Evolutionary conservation across 2,113 vertebrate genomes (phyloP).

Genomic region (Menura novaehollandiae): DNA sequence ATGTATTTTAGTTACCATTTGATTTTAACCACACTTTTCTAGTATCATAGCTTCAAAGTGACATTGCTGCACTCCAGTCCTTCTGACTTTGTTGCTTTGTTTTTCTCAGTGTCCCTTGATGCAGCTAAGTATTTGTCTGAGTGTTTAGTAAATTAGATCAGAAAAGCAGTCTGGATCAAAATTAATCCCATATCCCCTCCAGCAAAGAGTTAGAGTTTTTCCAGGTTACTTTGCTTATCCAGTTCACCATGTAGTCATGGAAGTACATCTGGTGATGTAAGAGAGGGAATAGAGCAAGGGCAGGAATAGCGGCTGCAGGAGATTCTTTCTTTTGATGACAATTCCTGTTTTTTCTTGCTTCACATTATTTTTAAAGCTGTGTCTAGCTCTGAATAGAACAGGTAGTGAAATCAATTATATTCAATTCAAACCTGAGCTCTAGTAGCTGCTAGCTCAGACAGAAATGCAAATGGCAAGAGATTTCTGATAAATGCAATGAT

Average conservation of each 20-base stretch:
- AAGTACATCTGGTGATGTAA: neutral
- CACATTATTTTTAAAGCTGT: neutral
- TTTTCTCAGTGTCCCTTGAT: neutral
- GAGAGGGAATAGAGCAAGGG: neutral
- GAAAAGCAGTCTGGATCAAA: neutral
- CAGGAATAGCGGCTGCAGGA: neutral
- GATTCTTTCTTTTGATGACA: neutral
- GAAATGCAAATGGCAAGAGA: neutral
- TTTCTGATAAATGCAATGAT: neutral
- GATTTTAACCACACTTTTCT: neutral
- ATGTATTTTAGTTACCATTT: neutral
- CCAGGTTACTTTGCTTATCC: neutral
- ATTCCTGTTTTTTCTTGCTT: neutral
- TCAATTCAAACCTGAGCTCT: neutral
- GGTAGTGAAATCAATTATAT: neutral
- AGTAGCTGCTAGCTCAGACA: neutral
- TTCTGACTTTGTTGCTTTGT: neutral
- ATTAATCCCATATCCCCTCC: neutral
- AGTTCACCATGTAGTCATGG: neutral
- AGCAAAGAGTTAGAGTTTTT: neutral
- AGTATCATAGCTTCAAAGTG: neutral
- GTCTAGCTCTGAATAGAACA: neutral
- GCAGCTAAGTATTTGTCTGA: neutral
- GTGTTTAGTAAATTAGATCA: neutral
- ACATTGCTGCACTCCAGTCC: neutral